Evolutionary conservation across 2,113 vertebrate species (phyloP), one percentile per base, ranked within the genome.

Genomic region (Vanacampus margaritifer): DNA sequence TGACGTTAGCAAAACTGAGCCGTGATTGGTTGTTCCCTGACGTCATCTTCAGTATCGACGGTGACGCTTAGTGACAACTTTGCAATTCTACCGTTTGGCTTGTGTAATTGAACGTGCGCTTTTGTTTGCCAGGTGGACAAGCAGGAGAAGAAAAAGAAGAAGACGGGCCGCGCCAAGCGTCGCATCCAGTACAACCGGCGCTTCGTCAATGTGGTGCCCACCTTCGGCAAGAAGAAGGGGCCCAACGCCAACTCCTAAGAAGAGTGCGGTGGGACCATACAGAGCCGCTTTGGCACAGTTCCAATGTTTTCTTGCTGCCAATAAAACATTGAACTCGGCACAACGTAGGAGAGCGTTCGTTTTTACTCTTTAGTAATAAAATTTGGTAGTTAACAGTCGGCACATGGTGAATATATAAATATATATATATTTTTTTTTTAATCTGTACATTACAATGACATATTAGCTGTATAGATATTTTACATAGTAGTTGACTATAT

Each of bases 101-200:
- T 0, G 6, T 39, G 1, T 39, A n/a, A 37, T 23, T 43, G 6
- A 24, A 21, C 53, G 28, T 16, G 3, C 35, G 26, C 10, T 24
- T 28, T 8, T 0, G 5, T 79, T n/a, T 32, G 14, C 4, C 65
- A 93, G 92, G 92, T 93, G 43, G 92, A 93, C 60, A 94, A 94
- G 76, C 92, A 93, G 83, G 93, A 94, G 82, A 94, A 94, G 78
- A 94, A 92, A 82, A 94, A 94, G 6, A 94, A 94, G 90, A 94
- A 90, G 88, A 94, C 93, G 0, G 93, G 93, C 56, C 93, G 93
- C 4, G 93, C 92, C 0, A 94, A 94, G 90, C 92, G 93, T 45
- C 92, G 93, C 41, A 93, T 94, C 73, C 93, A 94, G 88, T 94
- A 94, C 90, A 93, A 93, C 87, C 86, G 91, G 13, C 91, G 93